Evolutionary conservation across 2,113 vertebrate species (phyloP).

Genomic region (Daphoenositta chrysoptera): DNA sequence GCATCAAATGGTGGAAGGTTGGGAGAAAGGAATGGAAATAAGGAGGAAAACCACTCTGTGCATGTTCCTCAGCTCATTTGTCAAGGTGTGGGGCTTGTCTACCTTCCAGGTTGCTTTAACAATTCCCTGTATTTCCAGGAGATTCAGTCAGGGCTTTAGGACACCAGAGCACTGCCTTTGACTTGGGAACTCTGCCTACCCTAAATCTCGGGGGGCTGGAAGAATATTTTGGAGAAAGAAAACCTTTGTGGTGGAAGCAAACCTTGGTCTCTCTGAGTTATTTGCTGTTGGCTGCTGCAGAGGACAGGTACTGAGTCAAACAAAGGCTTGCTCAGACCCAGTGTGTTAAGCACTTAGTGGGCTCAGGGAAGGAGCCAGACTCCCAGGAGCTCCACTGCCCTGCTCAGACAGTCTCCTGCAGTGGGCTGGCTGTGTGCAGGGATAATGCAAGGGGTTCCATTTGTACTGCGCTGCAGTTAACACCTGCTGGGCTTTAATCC

Average conservation of each 20-base stretch:
- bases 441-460: not conserved
- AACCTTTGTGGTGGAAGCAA: not conserved
- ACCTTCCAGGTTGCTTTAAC: not conserved
- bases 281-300: not conserved
- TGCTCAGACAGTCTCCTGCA: not conserved
- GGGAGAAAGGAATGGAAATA: not conserved
- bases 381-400: not conserved
- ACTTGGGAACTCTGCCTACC: rapidly evolving
- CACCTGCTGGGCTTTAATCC: not conserved
- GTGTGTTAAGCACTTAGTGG: not conserved
- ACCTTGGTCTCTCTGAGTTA: not conserved
- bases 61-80: not conserved
- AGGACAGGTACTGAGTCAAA: not conserved
- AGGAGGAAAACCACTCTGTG: not conserved
- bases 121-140: not conserved
- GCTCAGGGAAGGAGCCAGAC: not conserved
- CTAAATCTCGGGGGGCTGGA: not conserved
- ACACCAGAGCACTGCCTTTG: not conserved
- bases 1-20: not conserved
- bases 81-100: not conserved
- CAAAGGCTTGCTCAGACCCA: not conserved
- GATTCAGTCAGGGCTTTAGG: not conserved
- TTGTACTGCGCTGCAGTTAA: not conserved
- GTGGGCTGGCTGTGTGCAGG: not conserved
- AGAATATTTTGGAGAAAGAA: not conserved